A percentile compares a stretch with the other conserved stretches of the same genome.
phyloP scores from a whole-genome alignment of 2,888 invertebrate genomes.

The Aporophyla lueneburgensis region DNA sequence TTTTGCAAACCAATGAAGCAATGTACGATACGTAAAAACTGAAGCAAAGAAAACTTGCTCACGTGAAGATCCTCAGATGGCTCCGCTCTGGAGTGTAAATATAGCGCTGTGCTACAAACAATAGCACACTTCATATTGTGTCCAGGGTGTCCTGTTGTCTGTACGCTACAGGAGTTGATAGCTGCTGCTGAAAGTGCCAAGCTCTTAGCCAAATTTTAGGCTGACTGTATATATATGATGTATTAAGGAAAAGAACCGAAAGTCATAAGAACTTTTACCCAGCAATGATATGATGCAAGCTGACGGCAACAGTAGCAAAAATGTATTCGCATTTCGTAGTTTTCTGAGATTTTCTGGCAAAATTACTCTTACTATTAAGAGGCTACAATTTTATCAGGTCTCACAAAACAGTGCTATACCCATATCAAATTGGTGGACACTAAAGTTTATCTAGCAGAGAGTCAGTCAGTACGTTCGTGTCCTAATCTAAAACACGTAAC shows the following conservation, averaged over 20 bases:
- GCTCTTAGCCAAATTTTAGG: too few species aligned
- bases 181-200: too few species aligned
- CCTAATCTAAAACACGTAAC: slow-evolving; percentile 9
- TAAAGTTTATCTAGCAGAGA: slow-evolving; percentile 23
- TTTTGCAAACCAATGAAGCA: too few species aligned
- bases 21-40: neutral
- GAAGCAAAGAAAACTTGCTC: neutral
- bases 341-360: too few species aligned
- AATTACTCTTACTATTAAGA: too few species aligned
- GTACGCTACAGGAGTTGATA: too few species aligned
- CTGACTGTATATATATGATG: too few species aligned
- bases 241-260: neutral
- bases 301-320: neutral
- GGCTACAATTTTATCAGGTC: neutral
- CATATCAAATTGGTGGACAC: slow-evolving; percentile 12
- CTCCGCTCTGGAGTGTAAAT: neutral
- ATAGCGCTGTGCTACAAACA: neutral
- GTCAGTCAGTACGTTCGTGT: neutral
- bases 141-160: neutral
- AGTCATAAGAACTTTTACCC: neutral
- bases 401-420: neutral
- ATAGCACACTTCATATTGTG: neutral
- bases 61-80: neutral
- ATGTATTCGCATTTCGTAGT: neutral
- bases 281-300: neutral